Conservation (phyloP, 2,797 vertebrate species). For the Myotis pilosus region DNA sequence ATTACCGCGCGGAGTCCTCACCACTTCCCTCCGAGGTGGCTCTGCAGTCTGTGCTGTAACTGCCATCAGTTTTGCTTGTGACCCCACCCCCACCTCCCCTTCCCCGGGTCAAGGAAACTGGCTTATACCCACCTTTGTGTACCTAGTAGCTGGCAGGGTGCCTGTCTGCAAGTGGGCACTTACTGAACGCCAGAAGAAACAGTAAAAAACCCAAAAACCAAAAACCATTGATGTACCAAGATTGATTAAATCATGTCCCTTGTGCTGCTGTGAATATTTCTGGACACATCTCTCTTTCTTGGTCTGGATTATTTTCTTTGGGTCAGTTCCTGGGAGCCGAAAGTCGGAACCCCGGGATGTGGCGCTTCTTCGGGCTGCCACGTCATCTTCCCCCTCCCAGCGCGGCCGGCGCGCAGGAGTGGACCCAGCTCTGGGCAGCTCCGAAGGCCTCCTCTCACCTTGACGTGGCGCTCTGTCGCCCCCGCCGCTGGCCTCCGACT, state of each 20-base stretch:
- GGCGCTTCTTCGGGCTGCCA: slow-evolving; percentile 22
- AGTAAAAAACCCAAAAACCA: too few relatives aligned
- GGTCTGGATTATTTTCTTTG: slow-evolving; percentile 40
- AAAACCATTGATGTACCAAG: neutral
- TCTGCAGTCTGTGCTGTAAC: neutral
- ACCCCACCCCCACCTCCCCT: neutral
- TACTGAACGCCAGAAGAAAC: neutral
- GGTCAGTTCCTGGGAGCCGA: neutral
- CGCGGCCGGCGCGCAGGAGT: neutral
- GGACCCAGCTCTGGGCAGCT: neutral
- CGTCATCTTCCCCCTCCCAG: slow-evolving; percentile 38
- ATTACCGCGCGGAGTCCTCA: neutral
- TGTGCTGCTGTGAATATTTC: neutral
- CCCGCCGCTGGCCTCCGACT: neutral
- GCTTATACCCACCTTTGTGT: neutral
- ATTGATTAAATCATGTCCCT: neutral
- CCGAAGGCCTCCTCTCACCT: neutral
- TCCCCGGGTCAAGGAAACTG: neutral
- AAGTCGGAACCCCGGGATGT: neutral
- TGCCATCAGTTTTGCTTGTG: neutral
- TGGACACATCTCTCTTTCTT: neutral
- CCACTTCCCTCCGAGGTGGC: neutral
- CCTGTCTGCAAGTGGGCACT: neutral
- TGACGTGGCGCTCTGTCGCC: neutral
- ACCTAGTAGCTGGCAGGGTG: neutral